These are phyloP conservation scores for Nyctibius bracteatus DNA, from an alignment of 2,113 vertebrate genomes.

Conservation along the genomic window DNA sequence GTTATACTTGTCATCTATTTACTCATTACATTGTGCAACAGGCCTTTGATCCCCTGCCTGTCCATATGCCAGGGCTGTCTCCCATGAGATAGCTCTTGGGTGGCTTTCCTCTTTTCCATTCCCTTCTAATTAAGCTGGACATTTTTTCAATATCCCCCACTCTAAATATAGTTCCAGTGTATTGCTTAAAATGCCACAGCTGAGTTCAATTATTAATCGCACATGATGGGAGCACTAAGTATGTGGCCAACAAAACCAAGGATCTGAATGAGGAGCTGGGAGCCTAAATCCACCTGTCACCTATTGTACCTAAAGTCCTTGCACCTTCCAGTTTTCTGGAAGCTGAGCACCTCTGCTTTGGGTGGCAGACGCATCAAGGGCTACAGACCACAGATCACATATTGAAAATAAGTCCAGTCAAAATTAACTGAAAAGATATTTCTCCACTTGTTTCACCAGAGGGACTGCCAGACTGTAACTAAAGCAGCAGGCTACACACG, in stretches of 20 bases:
- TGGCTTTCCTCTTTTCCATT: neutral
- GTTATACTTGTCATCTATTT: conserved; percentile 27
- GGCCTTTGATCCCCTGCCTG: neutral
- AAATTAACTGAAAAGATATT: neutral
- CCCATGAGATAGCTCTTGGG: neutral
- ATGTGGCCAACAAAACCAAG: neutral
- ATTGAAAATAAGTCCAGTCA: neutral
- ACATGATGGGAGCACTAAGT: neutral
- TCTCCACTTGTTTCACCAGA: neutral
- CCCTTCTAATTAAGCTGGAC: conserved; percentile 15
- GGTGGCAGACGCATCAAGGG: fast-evolving
- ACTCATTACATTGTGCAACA: conserved; percentile 27
- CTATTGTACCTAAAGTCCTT: neutral
- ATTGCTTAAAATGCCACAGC: neutral
- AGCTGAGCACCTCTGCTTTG: neutral
- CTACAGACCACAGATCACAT: neutral
- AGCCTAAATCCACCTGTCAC: neutral
- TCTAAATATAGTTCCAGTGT: neutral
- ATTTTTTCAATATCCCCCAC: neutral
- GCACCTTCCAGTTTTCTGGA: neutral
- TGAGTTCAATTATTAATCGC: neutral
- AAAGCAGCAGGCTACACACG: neutral
- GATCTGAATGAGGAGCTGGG: neutral
- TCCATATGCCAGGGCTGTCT: neutral
- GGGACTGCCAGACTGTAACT: neutral